Evolutionary conservation across 2,888 invertebrate genomes (phyloP).

Genomic region (Aporophyla nigra): DNA sequence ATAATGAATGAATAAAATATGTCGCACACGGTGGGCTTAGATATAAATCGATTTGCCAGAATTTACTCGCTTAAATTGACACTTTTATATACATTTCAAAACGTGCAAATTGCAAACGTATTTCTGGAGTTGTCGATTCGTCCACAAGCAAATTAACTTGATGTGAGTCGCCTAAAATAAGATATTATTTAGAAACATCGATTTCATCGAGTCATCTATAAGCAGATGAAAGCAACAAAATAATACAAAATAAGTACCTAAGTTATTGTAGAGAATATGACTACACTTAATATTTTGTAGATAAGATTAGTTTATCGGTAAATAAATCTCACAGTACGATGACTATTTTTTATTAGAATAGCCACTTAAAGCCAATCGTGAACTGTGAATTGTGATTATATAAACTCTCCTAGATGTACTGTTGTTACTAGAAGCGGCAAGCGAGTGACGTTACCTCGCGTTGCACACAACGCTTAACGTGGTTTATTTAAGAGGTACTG

Average conservation of each 20-base stretch:
- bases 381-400: slow-evolving; percentile 73
- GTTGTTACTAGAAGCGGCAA: slow-evolving; percentile 66
- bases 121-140: too few relatives aligned
- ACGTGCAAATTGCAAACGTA: too few relatives aligned
- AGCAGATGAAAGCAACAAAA: slow-evolving; percentile 2
- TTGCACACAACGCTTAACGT: slow-evolving; percentile 12
- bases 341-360: slow-evolving; percentile 76
- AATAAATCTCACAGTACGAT: slow-evolving; percentile 69
- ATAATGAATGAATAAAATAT: slow-evolving; percentile 1
- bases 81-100: too few relatives aligned
- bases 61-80: too few relatives aligned
- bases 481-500: background rate
- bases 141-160: too few relatives aligned
- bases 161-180: too few relatives aligned
- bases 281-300: slow-evolving; percentile 56
- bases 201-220: too few relatives aligned
- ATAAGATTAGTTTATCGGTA: slow-evolving; percentile 63
- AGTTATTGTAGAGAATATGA: slow-evolving; percentile 41
- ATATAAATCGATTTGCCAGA: too few relatives aligned
- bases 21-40: background rate
- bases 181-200: too few relatives aligned
- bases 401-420: slow-evolving; percentile 65
- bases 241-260: background rate
- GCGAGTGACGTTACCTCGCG: background rate
- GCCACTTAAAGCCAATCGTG: slow-evolving; percentile 77